These are phyloP conservation scores for Calcarius ornatus DNA, from an alignment of 2,113 vertebrate species.

Conservation along the genomic window DNA sequence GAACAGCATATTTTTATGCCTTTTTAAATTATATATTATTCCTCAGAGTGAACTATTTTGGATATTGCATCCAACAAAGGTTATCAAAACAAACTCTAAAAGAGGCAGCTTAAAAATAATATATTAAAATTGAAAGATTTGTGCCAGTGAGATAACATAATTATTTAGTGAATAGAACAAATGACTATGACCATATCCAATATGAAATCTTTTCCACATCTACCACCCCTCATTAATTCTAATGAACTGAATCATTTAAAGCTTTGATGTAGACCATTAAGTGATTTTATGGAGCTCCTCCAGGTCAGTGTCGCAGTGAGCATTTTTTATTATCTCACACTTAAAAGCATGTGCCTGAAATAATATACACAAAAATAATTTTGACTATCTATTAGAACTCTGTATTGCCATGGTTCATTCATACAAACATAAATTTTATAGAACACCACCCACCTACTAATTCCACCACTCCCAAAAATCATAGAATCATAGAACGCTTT, in stretches of 20 bases:
- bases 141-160: neutral
- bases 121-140: conserved; percentile 21
- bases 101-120: neutral
- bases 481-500: accelerated
- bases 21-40: conserved; percentile 59
- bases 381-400: neutral
- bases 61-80: neutral
- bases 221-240: conserved; percentile 52
- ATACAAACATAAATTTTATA: neutral
- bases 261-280: conserved; percentile 27
- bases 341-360: neutral
- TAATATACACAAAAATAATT: neutral
- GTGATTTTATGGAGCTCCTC: conserved; percentile 38
- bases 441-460: neutral
- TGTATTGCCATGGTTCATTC: neutral
- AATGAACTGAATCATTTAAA: conserved; percentile 61
- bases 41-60: conserved; percentile 7
- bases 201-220: conserved; percentile 43
- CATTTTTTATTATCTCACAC: neutral
- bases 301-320: neutral
- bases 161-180: conserved; percentile 49
- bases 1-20: conserved; percentile 12
- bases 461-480: neutral
- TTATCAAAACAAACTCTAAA: conserved; percentile 37
- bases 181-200: conserved; percentile 29